Conservation (phyloP, 2,888 invertebrate genomes). For the Amblyteles armatorius region DNA sequence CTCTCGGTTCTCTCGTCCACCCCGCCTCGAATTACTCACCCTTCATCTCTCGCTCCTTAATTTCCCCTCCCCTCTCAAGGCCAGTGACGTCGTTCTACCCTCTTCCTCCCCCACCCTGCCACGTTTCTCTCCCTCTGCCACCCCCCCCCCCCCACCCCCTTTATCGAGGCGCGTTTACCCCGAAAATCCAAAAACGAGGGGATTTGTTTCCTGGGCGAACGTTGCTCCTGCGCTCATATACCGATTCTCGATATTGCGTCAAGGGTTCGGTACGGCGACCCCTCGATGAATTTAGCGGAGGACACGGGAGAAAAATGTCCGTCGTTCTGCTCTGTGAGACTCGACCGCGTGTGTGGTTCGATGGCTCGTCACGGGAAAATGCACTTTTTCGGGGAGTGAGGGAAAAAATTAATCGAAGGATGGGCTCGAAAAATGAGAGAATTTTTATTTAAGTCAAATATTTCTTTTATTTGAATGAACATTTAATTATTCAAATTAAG, state of each 20-base stretch:
- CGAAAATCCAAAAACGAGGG: slow-evolving; percentile 81
- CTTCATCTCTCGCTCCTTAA: slow-evolving; percentile 48
- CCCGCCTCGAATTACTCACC: slow-evolving; percentile 76
- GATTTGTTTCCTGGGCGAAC: slow-evolving; percentile 74
- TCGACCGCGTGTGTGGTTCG: not conserved
- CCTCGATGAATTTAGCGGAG: slow-evolving; percentile 51
- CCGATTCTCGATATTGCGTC: slow-evolving; percentile 67
- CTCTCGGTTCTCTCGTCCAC: slow-evolving; percentile 57
- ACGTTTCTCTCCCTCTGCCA: not conserved
- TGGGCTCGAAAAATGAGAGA: too few species aligned
- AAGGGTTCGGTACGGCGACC: slow-evolving; percentile 68
- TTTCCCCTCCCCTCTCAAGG: slow-evolving; percentile 25
- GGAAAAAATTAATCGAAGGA: not conserved
- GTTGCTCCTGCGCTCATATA: slow-evolving; percentile 68
- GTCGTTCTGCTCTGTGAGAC: slow-evolving; percentile 22
- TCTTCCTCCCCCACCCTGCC: slow-evolving; percentile 39
- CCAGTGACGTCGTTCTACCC: slow-evolving; percentile 47
- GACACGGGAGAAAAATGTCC: slow-evolving; percentile 36
- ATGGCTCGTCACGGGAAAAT: not conserved
- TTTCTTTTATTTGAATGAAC: too few species aligned
- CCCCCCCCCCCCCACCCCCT: not conserved
- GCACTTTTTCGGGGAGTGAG: not conserved
- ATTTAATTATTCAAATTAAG: too few species aligned
- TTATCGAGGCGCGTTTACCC: slow-evolving; percentile 69
- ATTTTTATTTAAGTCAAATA: too few species aligned